phyloP scores from a whole-genome alignment of 2,113 vertebrate species.

The Catagonus wagneri region DNA sequence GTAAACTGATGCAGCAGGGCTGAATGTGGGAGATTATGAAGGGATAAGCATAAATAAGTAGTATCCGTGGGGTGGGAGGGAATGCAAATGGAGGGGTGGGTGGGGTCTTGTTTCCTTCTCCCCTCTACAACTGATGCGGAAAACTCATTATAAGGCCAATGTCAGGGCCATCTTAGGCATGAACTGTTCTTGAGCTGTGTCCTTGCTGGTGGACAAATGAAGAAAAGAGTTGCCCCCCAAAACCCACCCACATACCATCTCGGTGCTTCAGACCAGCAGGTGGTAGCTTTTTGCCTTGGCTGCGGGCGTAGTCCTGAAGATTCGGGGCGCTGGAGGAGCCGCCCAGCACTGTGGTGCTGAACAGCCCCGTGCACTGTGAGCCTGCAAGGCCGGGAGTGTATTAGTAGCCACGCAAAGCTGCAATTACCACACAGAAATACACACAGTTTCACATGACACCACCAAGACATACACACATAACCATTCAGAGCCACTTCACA shows the following conservation, averaged over 20 bases:
- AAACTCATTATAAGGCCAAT: slow-evolving; percentile 39
- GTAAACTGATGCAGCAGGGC: slow-evolving; percentile 70
- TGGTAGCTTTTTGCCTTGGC: slow-evolving; percentile 98
- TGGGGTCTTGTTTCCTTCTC: slow-evolving; percentile 57
- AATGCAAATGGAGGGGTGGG: slow-evolving; percentile 73
- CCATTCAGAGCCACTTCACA: slow-evolving; percentile 55
- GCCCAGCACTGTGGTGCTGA: slow-evolving; percentile 99
- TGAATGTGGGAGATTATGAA: slow-evolving; percentile 77
- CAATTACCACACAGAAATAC: slow-evolving; percentile 79
- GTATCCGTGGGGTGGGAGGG: slow-evolving; percentile 64
- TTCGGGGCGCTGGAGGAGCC: slow-evolving; percentile 99
- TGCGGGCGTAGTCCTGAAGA: slow-evolving; percentile 99
- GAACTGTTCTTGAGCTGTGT: slow-evolving; percentile 61
- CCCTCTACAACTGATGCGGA: slow-evolving; percentile 54
- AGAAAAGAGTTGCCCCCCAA: slow-evolving; percentile 61
- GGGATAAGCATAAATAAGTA: slow-evolving; percentile 79
- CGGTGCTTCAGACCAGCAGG: slow-evolving; percentile 96
- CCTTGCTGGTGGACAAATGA: slow-evolving; percentile 37
- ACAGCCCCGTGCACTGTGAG: slow-evolving; percentile 99
- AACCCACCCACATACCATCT: slow-evolving; percentile 95
- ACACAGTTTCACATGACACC: slow-evolving; percentile 87
- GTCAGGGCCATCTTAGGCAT: slow-evolving; percentile 54
- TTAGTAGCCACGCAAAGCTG: slow-evolving; percentile 90
- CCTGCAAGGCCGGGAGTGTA: slow-evolving; percentile 92
- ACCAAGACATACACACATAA: slow-evolving; percentile 65